Conservation (phyloP, 2,888 invertebrate genomes). For the Notocelia uddmanniana region DNA sequence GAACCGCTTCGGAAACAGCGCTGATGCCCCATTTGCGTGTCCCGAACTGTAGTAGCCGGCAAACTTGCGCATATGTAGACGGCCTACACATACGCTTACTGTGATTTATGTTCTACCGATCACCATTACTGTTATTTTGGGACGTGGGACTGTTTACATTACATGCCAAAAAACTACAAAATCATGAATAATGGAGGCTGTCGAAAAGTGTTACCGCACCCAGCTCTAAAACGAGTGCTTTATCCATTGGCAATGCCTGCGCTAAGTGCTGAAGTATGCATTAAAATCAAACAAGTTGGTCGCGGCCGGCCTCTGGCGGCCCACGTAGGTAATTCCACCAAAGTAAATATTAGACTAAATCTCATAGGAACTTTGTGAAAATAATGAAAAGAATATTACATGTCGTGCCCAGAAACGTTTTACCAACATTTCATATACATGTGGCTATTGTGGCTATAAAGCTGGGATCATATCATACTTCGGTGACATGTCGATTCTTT, state of each 20-base stretch:
- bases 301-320: conserved; percentile 66
- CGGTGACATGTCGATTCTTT: conserved; percentile 73
- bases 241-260: conserved; percentile 45
- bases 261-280: conserved; percentile 76
- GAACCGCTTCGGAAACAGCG: conserved; percentile 25
- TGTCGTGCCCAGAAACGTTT: conserved; percentile 60
- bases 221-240: conserved; percentile 41
- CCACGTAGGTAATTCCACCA: conserved; percentile 74
- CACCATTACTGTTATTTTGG: conserved; percentile 34
- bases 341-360: conserved; percentile 80
- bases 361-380: conserved; percentile 71
- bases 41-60: conserved; percentile 34
- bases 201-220: background rate
- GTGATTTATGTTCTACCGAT: conserved; percentile 37
- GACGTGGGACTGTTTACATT: conserved; percentile 26
- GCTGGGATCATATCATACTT: conserved; percentile 75
- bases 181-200: background rate
- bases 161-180: background rate
- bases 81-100: conserved; percentile 33
- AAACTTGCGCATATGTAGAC: conserved; percentile 20
- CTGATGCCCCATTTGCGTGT: conserved; percentile 42
- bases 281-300: conserved; percentile 81
- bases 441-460: conserved; percentile 64
- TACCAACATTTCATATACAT: conserved; percentile 56
- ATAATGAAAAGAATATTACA: conserved; percentile 74